Evolutionary conservation across 1,140 invertebrate genomes (phyloP), one percentile per base, ranked within the genome.

Genomic region (Eumaeus atala): DNA sequence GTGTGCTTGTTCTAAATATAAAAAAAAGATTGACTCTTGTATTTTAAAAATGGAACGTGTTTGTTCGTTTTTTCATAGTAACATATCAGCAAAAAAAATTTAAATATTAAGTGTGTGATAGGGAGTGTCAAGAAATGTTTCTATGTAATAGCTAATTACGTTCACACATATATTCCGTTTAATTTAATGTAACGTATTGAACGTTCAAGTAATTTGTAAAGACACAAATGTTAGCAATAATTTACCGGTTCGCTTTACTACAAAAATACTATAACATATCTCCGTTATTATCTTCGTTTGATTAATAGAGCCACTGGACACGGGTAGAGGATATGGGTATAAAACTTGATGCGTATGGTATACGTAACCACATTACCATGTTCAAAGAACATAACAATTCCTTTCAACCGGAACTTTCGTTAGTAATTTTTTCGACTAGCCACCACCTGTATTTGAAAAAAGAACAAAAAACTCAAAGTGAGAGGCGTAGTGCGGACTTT

Each of bases 381-480:
- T 28, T 28, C 17, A 44, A 16, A 42, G 16, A 44, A 44, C 16
- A 1, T 44, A 28, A 28, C 6, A 6, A 2, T 28, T 28, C 6
- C 21, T 28, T 28, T 6, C 6, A 28, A 52, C 51, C 51, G 51
- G 51, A 52, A 52, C 51, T 52, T 37, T 50, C 35, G 50, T 51
- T 18, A 17, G 51, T 52, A 17, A 36, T 35, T 51, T 42, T 38
- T 42, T 49, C 28, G 33, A 34, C 33, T 59, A 34, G 52, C 51
- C 58, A 60, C 56, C 62, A 49, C 38, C 58, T 48, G 42, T 60
- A 52, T 53, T 59, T 52, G 48, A 61, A 72, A 72, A 70, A 51
- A 68, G 61, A 44, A 64, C 8, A 67, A 73, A 66, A 59, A 63
- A 71, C 62, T 50, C 35, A 10, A 56, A 74, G 69, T 70, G 68